These are phyloP conservation scores for Acronicta leporina DNA, from an alignment of 2,888 invertebrate species.

Conservation along the genomic window DNA sequence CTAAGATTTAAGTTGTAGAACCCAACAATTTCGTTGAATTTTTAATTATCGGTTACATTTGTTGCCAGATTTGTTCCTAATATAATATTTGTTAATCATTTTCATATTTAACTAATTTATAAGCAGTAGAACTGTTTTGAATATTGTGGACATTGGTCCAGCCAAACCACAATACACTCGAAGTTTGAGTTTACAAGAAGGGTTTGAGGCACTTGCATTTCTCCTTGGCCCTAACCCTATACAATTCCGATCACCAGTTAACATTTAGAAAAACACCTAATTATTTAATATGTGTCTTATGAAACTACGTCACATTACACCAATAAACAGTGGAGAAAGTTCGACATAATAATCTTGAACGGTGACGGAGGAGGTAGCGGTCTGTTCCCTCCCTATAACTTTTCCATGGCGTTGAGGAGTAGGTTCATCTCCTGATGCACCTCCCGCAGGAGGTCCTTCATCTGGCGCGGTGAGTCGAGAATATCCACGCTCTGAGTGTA, in stretches of 20 bases:
- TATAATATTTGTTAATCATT: no score
- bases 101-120: no score
- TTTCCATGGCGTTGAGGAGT: constrained; percentile 93
- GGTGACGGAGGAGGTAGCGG: no score
- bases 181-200: neutral
- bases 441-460: constrained; percentile 94
- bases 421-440: constrained; percentile 94
- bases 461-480: constrained; percentile 96
- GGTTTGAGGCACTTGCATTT: neutral
- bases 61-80: no score
- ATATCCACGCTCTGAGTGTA: constrained; percentile 98
- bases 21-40: no score
- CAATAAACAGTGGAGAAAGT: neutral
- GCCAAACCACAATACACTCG: constrained; percentile 24
- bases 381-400: constrained; percentile 82
- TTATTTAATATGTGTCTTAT: neutral
- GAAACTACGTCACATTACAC: neutral
- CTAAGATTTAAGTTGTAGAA: no score
- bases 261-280: no score
- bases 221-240: neutral
- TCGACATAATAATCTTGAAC: neutral
- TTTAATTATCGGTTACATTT: no score
- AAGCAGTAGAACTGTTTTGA: neutral
- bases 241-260: constrained; percentile 3
- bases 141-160: constrained; percentile 29